Evolutionary conservation across 30 jellyfish, hydroid and myxozoan genomes (phyloP).

Genomic region (Hydractinia symbiolongicarpus): DNA sequence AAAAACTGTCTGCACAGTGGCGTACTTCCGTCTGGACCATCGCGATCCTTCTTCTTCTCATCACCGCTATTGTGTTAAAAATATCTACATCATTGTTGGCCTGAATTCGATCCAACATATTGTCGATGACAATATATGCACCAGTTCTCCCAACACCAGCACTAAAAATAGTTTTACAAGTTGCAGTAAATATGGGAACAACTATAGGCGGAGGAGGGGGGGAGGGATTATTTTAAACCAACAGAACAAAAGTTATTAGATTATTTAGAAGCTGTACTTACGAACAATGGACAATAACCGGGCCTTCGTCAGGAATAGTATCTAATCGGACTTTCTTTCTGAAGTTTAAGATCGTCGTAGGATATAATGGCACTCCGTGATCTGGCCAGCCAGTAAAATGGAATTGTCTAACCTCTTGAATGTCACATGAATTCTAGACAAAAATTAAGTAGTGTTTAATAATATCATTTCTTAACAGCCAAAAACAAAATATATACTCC

Average conservation of each 20-base stretch:
- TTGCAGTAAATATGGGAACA: neutral
- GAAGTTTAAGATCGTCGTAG: constrained; percentile 74
- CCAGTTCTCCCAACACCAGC: constrained; percentile 98
- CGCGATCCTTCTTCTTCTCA: constrained; percentile 86
- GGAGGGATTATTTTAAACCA: neutral
- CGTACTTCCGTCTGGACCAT: constrained; percentile 94
- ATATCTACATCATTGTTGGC: constrained; percentile 60
- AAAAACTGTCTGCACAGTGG: neutral
- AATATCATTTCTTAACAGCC: neutral
- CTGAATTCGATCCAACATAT: constrained; percentile 56
- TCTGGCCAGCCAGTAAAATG: constrained; percentile 97
- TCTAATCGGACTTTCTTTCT: constrained; percentile 68
- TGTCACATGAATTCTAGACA: constrained; percentile 50
- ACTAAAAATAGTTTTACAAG: constrained; percentile 29
- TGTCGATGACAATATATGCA: constrained; percentile 74
- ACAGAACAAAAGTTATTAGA: neutral
- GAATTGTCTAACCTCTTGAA: constrained; percentile 83
- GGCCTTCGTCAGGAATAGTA: constrained; percentile 68
- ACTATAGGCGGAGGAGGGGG: neutral
- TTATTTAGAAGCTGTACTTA: neutral
- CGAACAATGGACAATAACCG: constrained; percentile 91
- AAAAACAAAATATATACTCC: neutral
- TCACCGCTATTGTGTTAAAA: constrained; percentile 74
- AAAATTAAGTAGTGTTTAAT: neutral
- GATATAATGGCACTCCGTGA: constrained; percentile 85